Conservation (phyloP, 2,888 invertebrate species). For the Callinectes sapidus region DNA sequence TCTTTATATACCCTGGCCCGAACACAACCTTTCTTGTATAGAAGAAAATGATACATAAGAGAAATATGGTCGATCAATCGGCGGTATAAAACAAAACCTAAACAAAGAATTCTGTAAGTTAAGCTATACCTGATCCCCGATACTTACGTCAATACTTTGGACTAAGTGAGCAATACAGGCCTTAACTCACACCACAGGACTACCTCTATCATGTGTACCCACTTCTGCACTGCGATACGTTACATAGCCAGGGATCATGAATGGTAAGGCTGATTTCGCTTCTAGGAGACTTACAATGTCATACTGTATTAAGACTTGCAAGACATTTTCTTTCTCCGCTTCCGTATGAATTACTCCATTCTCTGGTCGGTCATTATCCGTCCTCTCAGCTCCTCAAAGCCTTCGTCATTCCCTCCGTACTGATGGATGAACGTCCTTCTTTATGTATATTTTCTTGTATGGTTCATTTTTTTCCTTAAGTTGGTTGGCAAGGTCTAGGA, state of each 20-base stretch:
- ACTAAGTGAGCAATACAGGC: background rate
- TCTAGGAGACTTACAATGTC: slow-evolving; percentile 28
- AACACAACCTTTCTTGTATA: slow-evolving; percentile 36
- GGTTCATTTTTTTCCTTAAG: no score
- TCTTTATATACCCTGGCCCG: background rate
- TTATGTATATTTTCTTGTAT: no score
- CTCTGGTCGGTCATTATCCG: background rate
- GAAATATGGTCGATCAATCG: slow-evolving; percentile 32
- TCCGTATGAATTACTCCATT: background rate
- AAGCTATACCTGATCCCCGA: no score
- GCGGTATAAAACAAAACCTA: slow-evolving; percentile 41
- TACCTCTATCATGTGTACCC: slow-evolving; percentile 31
- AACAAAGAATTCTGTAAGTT: slow-evolving; percentile 6
- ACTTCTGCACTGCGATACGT: slow-evolving; percentile 28
- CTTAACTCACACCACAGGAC: background rate
- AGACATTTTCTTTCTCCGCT: background rate
- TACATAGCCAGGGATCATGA: slow-evolving; percentile 35
- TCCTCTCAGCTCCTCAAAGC: no score
- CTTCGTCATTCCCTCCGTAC: no score
- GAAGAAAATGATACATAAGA: no score
- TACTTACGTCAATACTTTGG: background rate
- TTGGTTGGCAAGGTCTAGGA: no score
- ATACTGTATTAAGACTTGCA: no score
- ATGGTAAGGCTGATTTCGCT: slow-evolving; percentile 7
- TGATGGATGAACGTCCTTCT: no score